Evolutionary conservation across 2,888 invertebrate species (phyloP), one percentile per base, ranked within the genome.

Genomic region (Mythimna vitellina): DNA sequence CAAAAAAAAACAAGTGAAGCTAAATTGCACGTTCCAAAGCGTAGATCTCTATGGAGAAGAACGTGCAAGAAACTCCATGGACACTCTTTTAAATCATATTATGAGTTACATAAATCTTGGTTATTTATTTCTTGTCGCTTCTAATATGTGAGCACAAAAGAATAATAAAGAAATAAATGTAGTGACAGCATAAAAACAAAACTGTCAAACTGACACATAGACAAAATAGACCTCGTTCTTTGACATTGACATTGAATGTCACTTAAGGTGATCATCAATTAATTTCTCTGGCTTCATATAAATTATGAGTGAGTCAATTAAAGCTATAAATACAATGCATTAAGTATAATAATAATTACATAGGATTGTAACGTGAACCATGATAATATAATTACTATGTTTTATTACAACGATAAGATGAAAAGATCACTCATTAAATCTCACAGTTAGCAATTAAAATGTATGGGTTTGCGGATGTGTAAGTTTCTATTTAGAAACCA

Each of bases 311-410:
- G 29, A 29, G 17, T 3, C 3, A 35, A 56, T n/a, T 32, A 20
- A 17, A 35, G 38, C 66, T 56, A 7, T 46, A 35, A 67, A 68
- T 32, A 67, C 67, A 25, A 7, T 25, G 25, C n/a, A 6, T 20
- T 0, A 65, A 42, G 17, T 54, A 67, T 14, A 56, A 57, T 69
- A 69, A 69, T 69, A 69, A 70, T 56, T 22, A 54, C 22, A 9
- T 46, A 46, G 42, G 32, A 42, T 32, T 70, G 53, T 17, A 46
- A 20, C 20, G 4, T 14, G 5, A 6, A 46, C 20, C 29, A 9
- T 25, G 14, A 10, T 22, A 57, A 56, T 35, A 46, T 10, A 53
- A 53, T 65, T 38, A 53, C 10, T 25, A 25, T 3, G 7, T 32
- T 38, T 56, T 46, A 46, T 69, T 68, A 1, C 58, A 14, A 70